These are phyloP conservation scores for Rhamnusium bicolor DNA, from an alignment of 2,888 invertebrate species.

Conservation along the genomic window DNA sequence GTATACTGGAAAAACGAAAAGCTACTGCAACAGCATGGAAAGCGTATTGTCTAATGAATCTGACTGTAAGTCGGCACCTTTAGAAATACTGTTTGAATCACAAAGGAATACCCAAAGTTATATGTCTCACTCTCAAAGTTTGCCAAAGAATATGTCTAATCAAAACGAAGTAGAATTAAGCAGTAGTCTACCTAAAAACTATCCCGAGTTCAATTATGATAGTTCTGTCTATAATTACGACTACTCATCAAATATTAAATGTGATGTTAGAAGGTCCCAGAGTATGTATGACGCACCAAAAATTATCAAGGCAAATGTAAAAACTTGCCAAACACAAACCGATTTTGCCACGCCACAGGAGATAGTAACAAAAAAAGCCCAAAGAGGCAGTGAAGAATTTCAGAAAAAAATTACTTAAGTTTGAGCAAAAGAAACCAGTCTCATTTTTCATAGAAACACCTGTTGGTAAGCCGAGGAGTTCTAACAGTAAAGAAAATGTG, in stretches of 20 bases:
- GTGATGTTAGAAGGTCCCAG: constrained; percentile 45
- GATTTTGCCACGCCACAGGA: constrained; percentile 66
- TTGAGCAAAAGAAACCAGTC: constrained; percentile 65
- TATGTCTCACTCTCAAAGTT: constrained; percentile 59
- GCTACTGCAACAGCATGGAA: constrained; percentile 85
- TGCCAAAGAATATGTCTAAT: constrained; percentile 60
- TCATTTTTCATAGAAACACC: constrained; percentile 66
- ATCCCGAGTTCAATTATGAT: constrained; percentile 47
- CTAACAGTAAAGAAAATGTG: constrained; percentile 55
- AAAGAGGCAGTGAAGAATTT: constrained; percentile 66
- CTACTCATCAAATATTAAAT: constrained; percentile 22
- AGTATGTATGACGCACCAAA: constrained; percentile 46
- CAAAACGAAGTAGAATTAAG: constrained; percentile 54
- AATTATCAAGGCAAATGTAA: constrained; percentile 69
- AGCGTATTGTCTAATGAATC: constrained; percentile 88
- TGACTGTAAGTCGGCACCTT: constrained; percentile 83
- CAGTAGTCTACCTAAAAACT: constrained; percentile 61
- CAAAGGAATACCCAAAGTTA: constrained; percentile 44
- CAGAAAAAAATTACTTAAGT: constrained; percentile 67
- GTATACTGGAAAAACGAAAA: constrained; percentile 72
- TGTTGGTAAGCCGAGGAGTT: constrained; percentile 32
- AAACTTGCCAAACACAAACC: constrained; percentile 69
- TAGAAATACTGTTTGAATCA: constrained; percentile 79
- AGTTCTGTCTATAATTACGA: constrained; percentile 33
- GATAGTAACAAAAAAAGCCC: constrained; percentile 62